A percentile compares a stretch with the other conserved stretches of the same genome.
Conservation (phyloP, 1,140 invertebrate species). For the Cydia fagiglandana region DNA sequence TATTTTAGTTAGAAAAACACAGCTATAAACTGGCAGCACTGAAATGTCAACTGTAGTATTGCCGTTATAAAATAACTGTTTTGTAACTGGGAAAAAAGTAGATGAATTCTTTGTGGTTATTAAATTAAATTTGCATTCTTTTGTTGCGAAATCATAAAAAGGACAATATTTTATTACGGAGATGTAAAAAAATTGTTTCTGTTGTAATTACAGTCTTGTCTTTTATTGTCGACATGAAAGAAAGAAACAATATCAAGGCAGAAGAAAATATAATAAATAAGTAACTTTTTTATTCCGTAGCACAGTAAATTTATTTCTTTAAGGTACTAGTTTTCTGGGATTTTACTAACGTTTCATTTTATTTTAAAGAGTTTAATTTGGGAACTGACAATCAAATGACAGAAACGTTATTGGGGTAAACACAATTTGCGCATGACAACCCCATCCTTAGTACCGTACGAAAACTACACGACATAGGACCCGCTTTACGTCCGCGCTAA, state of each 20-base stretch:
- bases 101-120: not conserved
- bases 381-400: slow-evolving; percentile 7
- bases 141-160: not conserved
- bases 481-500: slow-evolving; percentile 68
- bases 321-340: too few species aligned
- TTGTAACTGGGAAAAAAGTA: not conserved
- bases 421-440: slow-evolving; percentile 48
- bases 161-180: not conserved
- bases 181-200: not conserved
- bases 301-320: too few species aligned
- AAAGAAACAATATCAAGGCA: too few species aligned
- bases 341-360: not conserved
- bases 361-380: not conserved
- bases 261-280: too few species aligned
- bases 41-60: slow-evolving; percentile 19
- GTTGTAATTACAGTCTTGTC: too few species aligned
- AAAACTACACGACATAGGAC: slow-evolving; percentile 71
- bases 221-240: too few species aligned
- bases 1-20: not conserved
- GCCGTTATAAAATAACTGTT: not conserved
- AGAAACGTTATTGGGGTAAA: slow-evolving; percentile 31
- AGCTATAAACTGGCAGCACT: not conserved
- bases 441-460: slow-evolving; percentile 73
- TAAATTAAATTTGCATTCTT: not conserved
- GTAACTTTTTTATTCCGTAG: too few species aligned